Base-by-base conservation (phyloP, 2,888 invertebrate genomes). In the Scaptomyza cyrtandrae region DNA sequence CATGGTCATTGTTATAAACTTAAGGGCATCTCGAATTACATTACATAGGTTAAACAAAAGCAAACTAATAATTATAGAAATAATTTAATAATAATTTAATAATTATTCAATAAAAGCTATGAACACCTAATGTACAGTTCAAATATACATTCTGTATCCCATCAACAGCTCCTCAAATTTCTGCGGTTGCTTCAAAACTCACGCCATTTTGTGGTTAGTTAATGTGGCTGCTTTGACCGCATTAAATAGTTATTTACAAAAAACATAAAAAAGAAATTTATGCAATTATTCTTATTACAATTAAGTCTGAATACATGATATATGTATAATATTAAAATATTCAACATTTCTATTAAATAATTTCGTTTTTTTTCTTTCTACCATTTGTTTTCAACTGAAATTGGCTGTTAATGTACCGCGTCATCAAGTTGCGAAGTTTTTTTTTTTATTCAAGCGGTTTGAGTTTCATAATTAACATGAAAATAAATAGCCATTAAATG, bases 401-500 rank as follows among this genome's bases (percentile, higher is more conserved):
- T 72, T 70, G 65, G 69, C 69, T 80, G 74, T 72, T 81, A 87
- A 82, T 85, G 46, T 55, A 73, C 56, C 56, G 45, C 50, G 59
- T 65, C 64, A 58, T 56, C 57, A 54, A 35, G 49, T 60, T 37
- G 24, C 16, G 11, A 5, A 41, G 43, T 33, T 29, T 29, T 29
- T 0, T 29, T 35, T 35, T 35, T 35, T 35, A 13, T 35, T 13
- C 24, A 37, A 16, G 3, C 19, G 6, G 16, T 43, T 7, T 29
- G 50, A 65, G 29, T 59, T 58, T 55, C 48, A 57, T 88, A 89
- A 87, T 85, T 77, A 88, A 84, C 86, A 73, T 52, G 49, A 27
- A 58, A 68, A 75, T 76, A 89, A 81, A 88, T 71, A 67, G 69
- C 75, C 52, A 71, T 89, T 80, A 76, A 87, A 84, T 76, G 76